Percentiles rank a stretch among this genome's conserved stretches.
Conservation (phyloP, 2,888 invertebrate species). For the Pheosia tremula region DNA sequence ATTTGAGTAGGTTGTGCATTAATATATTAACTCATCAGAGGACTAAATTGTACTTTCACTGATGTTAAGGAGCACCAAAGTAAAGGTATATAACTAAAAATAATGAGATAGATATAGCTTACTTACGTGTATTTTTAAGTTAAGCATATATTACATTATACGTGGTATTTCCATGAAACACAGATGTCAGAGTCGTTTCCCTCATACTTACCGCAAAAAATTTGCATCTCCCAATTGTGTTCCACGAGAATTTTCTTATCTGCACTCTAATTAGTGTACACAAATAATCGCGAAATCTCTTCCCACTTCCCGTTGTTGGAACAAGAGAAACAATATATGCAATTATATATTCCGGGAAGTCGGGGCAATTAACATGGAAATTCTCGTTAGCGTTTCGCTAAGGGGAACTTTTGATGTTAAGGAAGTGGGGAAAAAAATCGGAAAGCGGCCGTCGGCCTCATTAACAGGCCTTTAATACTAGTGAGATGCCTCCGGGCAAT, state of each 20-base stretch:
- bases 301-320: constrained; percentile 56
- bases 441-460: constrained; percentile 72
- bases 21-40: no score
- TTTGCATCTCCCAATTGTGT: constrained; percentile 53
- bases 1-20: no score
- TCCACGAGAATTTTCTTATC: constrained; percentile 59
- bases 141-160: no score
- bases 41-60: no score
- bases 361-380: constrained; percentile 78
- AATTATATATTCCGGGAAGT: constrained; percentile 76
- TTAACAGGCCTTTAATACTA: constrained; percentile 75
- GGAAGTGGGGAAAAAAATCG: constrained; percentile 71
- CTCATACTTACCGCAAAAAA: constrained; percentile 38
- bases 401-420: constrained; percentile 81
- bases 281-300: constrained; percentile 68
- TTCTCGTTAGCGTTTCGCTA: constrained; percentile 78
- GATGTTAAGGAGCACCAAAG: no score
- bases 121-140: no score
- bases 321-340: constrained; percentile 76
- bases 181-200: constrained; percentile 5
- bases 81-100: no score
- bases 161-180: no score
- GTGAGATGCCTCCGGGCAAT: constrained; percentile 61
- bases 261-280: constrained; percentile 59
- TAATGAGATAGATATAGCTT: no score